phyloP scores from a whole-genome alignment of 1,140 invertebrate species.

The Plectus sambesii region DNA sequence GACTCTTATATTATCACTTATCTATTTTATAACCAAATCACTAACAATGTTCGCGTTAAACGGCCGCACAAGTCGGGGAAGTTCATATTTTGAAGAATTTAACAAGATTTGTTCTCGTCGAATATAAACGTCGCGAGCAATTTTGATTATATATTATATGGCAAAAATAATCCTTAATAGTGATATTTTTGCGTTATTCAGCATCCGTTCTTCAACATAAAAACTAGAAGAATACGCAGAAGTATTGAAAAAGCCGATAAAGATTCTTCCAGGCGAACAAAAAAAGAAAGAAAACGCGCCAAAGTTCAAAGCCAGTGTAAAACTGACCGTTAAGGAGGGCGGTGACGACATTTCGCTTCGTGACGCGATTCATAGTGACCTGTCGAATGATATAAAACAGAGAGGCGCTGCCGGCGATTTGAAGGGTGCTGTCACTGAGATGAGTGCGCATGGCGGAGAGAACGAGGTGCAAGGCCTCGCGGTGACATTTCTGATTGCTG shows the following conservation, averaged over 20 bases:
- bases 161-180: too few species aligned
- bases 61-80: too few species aligned
- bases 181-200: neutral
- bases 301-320: conserved; percentile 11
- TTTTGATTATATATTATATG: too few species aligned
- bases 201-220: neutral
- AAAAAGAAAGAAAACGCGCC: neutral
- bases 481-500: conserved; percentile 30
- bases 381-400: conserved; percentile 30
- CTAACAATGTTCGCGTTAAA: too few species aligned
- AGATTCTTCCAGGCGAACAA: conserved; percentile 4
- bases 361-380: conserved; percentile 37
- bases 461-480: conserved; percentile 34
- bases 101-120: too few species aligned
- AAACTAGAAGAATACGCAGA: conserved; percentile 15
- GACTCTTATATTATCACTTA: too few species aligned
- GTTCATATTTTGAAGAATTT: too few species aligned
- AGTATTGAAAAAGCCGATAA: conserved; percentile 19
- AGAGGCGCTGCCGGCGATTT: conserved; percentile 44
- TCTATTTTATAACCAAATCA: too few species aligned
- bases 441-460: conserved; percentile 30
- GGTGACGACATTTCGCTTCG: conserved; percentile 27
- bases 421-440: conserved; percentile 26
- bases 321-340: conserved; percentile 25
- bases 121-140: too few species aligned